These are phyloP conservation scores for Zaprionus kolodkinae DNA, from an alignment of 1,140 invertebrate species.

Conservation along the genomic window DNA sequence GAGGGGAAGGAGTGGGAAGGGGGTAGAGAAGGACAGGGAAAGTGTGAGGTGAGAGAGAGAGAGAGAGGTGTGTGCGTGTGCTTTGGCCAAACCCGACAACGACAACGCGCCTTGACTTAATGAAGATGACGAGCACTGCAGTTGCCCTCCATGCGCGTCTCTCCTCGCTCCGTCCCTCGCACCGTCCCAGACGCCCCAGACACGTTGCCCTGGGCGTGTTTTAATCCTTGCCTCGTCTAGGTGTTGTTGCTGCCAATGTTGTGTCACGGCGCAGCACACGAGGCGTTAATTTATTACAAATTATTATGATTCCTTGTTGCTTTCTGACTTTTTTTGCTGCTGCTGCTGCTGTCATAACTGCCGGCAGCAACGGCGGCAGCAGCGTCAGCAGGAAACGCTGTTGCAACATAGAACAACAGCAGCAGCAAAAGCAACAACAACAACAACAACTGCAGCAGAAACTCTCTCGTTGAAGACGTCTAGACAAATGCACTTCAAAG, in stretches of 20 bases:
- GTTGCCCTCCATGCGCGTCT: neutral
- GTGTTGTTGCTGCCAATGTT: constrained; percentile 49
- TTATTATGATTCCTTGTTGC: constrained; percentile 79
- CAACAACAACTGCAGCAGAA: constrained; percentile 17
- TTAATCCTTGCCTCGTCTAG: constrained; percentile 67
- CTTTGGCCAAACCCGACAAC: constrained; percentile 60
- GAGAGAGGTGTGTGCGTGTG: constrained; percentile 39
- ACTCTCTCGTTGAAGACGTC: constrained; percentile 78
- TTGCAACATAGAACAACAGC: constrained; percentile 34
- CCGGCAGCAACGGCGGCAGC: constrained; percentile 11
- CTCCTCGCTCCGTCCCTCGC: neutral
- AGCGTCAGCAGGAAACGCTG: constrained; percentile 39
- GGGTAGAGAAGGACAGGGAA: no score
- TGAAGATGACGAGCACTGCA: constrained; percentile 68
- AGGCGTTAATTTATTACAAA: constrained; percentile 83
- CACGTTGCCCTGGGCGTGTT: constrained; percentile 40
- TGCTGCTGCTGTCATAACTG: constrained; percentile 46
- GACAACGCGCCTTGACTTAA: constrained; percentile 76
- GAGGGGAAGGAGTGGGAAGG: neutral
- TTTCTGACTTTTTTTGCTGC: constrained; percentile 42
- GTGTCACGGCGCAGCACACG: constrained; percentile 51
- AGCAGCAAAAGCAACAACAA: constrained; percentile 37
- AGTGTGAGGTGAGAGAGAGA: no score
- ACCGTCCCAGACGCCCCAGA: neutral
- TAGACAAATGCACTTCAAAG: constrained; percentile 83